Evolutionary conservation across 2,888 invertebrate species (phyloP).

Genomic region (Catocala nupta): DNA sequence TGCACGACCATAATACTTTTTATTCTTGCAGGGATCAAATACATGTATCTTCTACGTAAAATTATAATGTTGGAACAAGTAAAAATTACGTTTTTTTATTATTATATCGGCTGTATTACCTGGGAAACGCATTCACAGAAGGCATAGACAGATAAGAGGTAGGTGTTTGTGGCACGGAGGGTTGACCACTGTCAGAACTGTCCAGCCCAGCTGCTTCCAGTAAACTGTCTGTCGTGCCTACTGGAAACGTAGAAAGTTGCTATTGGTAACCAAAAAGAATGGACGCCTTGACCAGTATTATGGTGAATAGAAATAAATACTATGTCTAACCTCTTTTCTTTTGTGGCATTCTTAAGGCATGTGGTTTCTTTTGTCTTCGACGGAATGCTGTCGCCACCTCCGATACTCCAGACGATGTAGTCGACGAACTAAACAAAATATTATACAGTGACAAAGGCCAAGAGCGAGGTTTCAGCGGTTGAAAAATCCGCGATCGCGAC

Average conservation of each 20-base stretch:
- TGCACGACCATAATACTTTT: too few relatives aligned
- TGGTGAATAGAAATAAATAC: too few relatives aligned
- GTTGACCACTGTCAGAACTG: slow-evolving; percentile 80
- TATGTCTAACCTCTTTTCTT: slow-evolving; percentile 75
- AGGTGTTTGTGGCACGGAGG: slow-evolving; percentile 86
- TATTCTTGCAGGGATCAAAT: too few relatives aligned
- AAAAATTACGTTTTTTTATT: too few relatives aligned
- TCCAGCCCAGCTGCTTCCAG: slow-evolving; percentile 80
- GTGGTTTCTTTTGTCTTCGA: slow-evolving; percentile 78
- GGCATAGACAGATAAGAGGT: slow-evolving; percentile 95
- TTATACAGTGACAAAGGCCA: too few relatives aligned
- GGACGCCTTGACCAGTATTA: too few relatives aligned
- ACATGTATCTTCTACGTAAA: too few relatives aligned
- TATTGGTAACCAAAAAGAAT: too few relatives aligned
- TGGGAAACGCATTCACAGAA: slow-evolving; percentile 94
- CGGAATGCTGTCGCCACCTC: slow-evolving; percentile 78
- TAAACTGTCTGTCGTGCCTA: slow-evolving; percentile 82
- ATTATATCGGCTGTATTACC: slow-evolving; percentile 68
- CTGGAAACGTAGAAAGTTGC: slow-evolving; percentile 47
- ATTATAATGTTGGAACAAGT: background rate
- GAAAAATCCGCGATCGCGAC: too few relatives aligned
- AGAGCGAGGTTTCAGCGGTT: too few relatives aligned
- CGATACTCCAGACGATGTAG: slow-evolving; percentile 79
- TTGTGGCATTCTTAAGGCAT: slow-evolving; percentile 79
- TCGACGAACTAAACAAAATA: slow-evolving; percentile 67